These are phyloP conservation scores for Oryzias curvinotus DNA, from an alignment of 2,113 vertebrate species.

Conservation along the genomic window DNA sequence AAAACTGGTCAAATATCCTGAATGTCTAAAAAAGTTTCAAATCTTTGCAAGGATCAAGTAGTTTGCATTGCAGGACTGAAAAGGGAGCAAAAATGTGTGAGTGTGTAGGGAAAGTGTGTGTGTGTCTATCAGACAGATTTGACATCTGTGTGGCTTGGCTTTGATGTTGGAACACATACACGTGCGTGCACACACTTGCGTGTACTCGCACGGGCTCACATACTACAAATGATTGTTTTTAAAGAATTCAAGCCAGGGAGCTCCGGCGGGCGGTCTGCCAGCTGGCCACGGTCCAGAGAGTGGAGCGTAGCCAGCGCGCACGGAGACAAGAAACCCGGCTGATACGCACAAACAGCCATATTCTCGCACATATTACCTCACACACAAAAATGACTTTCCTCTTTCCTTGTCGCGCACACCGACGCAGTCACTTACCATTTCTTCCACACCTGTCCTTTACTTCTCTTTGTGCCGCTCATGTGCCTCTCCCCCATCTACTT, in stretches of 20 bases:
- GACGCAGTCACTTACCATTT: slow-evolving; percentile 12
- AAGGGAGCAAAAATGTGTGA: slow-evolving; percentile 27
- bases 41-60: no score
- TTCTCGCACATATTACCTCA: slow-evolving; percentile 34
- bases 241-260: slow-evolving; percentile 79
- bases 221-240: slow-evolving; percentile 82
- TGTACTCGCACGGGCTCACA: slow-evolving; percentile 46
- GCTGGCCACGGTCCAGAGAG: slow-evolving; percentile 74
- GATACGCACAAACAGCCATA: slow-evolving; percentile 27
- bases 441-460: slow-evolving; percentile 55
- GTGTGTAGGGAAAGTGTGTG: slow-evolving; percentile 19
- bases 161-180: slow-evolving; percentile 69
- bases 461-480: slow-evolving; percentile 42
- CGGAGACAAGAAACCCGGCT: slow-evolving; percentile 65
- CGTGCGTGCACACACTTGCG: slow-evolving; percentile 22
- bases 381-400: slow-evolving; percentile 12
- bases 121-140: slow-evolving; percentile 61
- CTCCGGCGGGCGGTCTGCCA: slow-evolving; percentile 73
- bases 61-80: slow-evolving; percentile 3
- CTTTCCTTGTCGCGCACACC: not conserved
- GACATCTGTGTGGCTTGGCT: slow-evolving; percentile 72
- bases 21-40: no score
- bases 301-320: slow-evolving; percentile 66
- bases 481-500: slow-evolving; percentile 43
- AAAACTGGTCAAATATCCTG: no score